Base-by-base conservation (phyloP, 2,113 vertebrate species). In the Notothenia rossii region DNA sequence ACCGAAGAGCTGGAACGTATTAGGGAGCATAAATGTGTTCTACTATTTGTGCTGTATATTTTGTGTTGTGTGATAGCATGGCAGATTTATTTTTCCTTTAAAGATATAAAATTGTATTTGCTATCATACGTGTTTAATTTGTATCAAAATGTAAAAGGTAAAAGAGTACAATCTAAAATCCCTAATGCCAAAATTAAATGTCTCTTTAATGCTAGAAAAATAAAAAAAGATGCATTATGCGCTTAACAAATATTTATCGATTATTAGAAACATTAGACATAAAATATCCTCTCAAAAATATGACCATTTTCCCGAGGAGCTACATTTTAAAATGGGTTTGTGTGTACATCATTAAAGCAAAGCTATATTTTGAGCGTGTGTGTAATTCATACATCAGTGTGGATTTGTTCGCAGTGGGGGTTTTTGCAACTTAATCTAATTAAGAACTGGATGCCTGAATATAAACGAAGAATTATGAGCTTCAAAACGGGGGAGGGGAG, bases 401-500 rank as follows among this genome's bases (percentile, higher is more conserved):
- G 70, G 83, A 74, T 82, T 69, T 84, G 48, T 58, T 69, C 22
- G 12, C 64, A 64, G 72, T 50, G 60, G 74, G 72, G 53, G 70
- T 22, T 75, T 80, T 61, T 88, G 91, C 75, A 85, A 87, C 77
- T 89, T 89, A 85, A 89, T 92, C 86, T 90, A 91, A 92, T 92
- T 92, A 92, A 85, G 73, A 86, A 82, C 18, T 25, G 29, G 75
- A 73, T 75, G 85, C 68, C 66, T 86, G 90, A 88, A 91, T 90
- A 88, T 85, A 91, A 78, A 91, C 54, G 77, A 87, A 72, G 79
- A 91, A 92, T 91, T 90, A 91, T 85, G 58, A 90, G 84, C 72
- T 84, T 78, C 61, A 70, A 82, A 88, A 66, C 64, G 90, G 82
- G 79, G 89, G 75, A 82, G 63, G 87, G 79, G 46, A 61, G 33